Evolutionary conservation across 2,113 vertebrate species (phyloP), one percentile per base, ranked within the genome.

Genomic region (Nansenia antarctica): DNA sequence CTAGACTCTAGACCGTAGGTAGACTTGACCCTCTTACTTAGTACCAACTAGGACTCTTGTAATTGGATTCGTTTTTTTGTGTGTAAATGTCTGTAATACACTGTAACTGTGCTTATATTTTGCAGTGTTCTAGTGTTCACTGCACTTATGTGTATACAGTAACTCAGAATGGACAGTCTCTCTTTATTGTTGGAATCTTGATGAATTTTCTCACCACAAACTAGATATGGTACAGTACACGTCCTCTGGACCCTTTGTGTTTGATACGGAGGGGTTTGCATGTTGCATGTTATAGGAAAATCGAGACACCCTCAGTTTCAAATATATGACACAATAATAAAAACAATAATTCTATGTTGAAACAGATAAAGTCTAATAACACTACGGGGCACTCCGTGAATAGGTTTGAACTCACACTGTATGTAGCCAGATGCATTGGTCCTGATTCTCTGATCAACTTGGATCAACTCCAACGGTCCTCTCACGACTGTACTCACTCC

Each of bases 401-500:
- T 22, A 49, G 45, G n/a, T 6, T 20, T 49, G 45, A 49, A 49
- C 45, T 8, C 45, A 3, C 20, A n/a, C n/a, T 39, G 12, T 39
- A 42, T 18, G 15, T n/a, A n/a, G n/a, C n/a, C n/a, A n/a, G n/a
- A n/a, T n/a, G n/a, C n/a, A n/a, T n/a, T n/a, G n/a, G n/a, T 42
- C 20, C 45, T 49, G 45, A 49, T 49, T 49, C 5, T 20, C 45
- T 22, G 3, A 9, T 55, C 8, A 34, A 15, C 18, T 34, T n/a
- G n/a, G 22, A 59, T 15, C 15, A 60, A 32, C 11, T 22, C 29
- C 24, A 55, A 60, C 18, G 18, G 8, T 32, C 2, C 9, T 31
- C 27, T n/a, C n/a, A n/a, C n/a, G 22, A 68, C 65, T 80, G 39
- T 65, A 49, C 60, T 74, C 45, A 9, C 52, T 76, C 81, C 67